Base-by-base conservation (phyloP, 2,888 invertebrate species). In the Tenthredo amoena region DNA sequence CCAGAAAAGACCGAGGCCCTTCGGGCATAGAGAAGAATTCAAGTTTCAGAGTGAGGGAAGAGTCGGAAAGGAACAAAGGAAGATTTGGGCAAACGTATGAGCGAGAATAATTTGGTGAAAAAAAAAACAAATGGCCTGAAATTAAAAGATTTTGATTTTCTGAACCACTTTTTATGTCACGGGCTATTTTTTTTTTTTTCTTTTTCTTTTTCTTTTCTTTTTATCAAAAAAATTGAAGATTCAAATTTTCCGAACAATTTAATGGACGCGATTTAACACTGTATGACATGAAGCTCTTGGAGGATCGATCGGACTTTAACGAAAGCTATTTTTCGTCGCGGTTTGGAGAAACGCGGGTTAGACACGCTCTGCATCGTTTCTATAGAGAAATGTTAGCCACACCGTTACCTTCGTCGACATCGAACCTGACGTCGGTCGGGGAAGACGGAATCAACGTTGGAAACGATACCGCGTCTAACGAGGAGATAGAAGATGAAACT, bases 311-410 rank as follows among this genome's bases (percentile, higher is more conserved):
- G 1, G 9, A 21, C 15, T n/a, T 37, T 5, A 71, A 50, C 68
- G 68, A 68, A 21, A 68, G 26, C 9, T n/a, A 37, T 34, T 65
- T 31, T 7, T 62, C 65, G 18, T 62, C 65, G 26, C 43, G 31
- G 47, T 18, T 62, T n/a, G 83, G 83, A 15, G 83, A 83, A 47
- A 83, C 83, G 18, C 65, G 83, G 1, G 47, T 74, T 15, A 21
- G 85, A 31, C 85, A 85, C 71, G 85, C 68, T 40, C 21, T 81
- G 34, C 85, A 81, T 7, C 71, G 81, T n/a, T 55, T 85, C 12
- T 77, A 81, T 10, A 55, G 85, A n/a, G 81, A 71, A 21, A 81
- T 85, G 79, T 15, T 85, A 15, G 47, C 65, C 58, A 65, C 83
- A 26, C 37, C 31, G 10, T 71, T 47, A 1, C 10, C 77, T 6